A percentile compares a stretch with the other conserved stretches of the same genome.
Conservation (phyloP, 2,888 invertebrate species). For the Sphaerophoria taeniata region DNA sequence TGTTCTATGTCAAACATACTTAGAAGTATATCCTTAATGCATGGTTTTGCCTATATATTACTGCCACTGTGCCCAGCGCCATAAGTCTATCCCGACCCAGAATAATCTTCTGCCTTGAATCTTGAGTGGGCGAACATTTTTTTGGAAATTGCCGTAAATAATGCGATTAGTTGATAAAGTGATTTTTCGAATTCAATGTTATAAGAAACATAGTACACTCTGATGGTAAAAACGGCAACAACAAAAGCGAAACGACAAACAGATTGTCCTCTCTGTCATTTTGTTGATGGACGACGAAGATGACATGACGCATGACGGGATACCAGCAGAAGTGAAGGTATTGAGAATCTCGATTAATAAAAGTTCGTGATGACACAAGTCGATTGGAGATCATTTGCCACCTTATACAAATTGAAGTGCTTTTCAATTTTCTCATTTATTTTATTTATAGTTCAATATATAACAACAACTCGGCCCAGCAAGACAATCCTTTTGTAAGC, state of each 20-base stretch:
- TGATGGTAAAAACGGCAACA: slow-evolving; percentile 17
- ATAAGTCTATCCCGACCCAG: slow-evolving; percentile 51
- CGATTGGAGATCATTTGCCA: slow-evolving; percentile 53
- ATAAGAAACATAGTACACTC: too few relatives aligned
- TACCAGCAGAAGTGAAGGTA: not conserved
- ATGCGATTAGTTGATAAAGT: slow-evolving; percentile 66
- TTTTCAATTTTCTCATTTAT: slow-evolving; percentile 30
- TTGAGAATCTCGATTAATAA: slow-evolving; percentile 38
- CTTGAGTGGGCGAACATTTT: slow-evolving; percentile 29
- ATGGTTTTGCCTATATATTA: not conserved
- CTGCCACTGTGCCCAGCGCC: not conserved
- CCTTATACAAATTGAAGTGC: slow-evolving; percentile 59
- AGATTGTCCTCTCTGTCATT: slow-evolving; percentile 25
- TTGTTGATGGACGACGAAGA: not conserved
- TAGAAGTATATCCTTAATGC: slow-evolving; percentile 44
- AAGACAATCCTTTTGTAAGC: slow-evolving; percentile 38
- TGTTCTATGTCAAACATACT: slow-evolving; percentile 47
- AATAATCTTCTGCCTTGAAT: slow-evolving; percentile 40
- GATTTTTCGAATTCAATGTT: slow-evolving; percentile 49
- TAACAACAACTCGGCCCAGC: slow-evolving; percentile 15
- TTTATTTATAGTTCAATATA: slow-evolving; percentile 56
- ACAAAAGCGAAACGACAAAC: not conserved
- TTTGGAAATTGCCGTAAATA: slow-evolving; percentile 52
- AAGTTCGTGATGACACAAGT: slow-evolving; percentile 59
- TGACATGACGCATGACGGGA: not conserved